Evolutionary conservation across 2,113 vertebrate genomes (phyloP).

Genomic region (Microcebus lehilahytsara): DNA sequence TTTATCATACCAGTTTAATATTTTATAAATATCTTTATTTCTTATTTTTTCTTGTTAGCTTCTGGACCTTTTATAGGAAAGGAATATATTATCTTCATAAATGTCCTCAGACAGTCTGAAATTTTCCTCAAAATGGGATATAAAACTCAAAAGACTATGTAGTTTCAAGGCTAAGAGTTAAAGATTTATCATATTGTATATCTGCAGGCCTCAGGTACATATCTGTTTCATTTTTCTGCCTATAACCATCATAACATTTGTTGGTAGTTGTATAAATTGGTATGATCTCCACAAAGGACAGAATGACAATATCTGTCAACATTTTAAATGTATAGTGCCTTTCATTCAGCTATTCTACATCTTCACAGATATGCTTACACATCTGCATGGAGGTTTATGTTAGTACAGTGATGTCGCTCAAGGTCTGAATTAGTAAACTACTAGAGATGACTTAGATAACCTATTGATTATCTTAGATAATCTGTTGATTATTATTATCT

Average conservation of each 20-base stretch:
- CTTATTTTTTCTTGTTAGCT: slow-evolving; percentile 15
- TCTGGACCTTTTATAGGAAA: neutral
- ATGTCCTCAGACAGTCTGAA: neutral
- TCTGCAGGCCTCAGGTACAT: neutral
- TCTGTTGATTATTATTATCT: no score
- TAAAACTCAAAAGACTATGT: neutral
- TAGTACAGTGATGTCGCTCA: neutral
- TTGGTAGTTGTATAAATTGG: neutral
- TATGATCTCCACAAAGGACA: neutral
- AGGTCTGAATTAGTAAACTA: neutral
- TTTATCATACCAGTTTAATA: neutral
- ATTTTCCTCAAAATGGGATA: neutral
- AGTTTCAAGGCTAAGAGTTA: neutral
- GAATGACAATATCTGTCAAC: neutral
- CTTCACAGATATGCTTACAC: neutral
- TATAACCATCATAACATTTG: neutral
- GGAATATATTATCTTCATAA: neutral
- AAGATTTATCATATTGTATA: neutral
- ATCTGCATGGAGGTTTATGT: neutral
- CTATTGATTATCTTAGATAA: neutral
- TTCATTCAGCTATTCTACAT: neutral
- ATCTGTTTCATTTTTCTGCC: neutral
- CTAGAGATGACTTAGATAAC: neutral
- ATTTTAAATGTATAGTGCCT: neutral
- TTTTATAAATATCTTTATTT: neutral